Evolutionary conservation across 2,113 vertebrate genomes (phyloP).

Genomic region (Xyliphius kryptos): DNA sequence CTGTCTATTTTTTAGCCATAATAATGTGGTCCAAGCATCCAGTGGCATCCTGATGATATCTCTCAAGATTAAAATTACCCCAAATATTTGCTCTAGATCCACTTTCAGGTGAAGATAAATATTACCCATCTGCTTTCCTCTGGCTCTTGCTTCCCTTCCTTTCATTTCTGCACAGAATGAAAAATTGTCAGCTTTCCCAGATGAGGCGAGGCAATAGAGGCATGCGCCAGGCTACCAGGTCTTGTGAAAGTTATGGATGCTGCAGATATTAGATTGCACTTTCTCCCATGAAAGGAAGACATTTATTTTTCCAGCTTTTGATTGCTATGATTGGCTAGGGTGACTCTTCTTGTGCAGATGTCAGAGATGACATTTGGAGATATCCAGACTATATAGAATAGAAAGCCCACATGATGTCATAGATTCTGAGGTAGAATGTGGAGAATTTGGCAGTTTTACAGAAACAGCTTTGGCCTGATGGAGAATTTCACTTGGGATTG

Average conservation of each 20-base stretch:
- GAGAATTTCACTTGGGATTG: slow-evolving; percentile 48
- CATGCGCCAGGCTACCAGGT: slow-evolving; percentile 43
- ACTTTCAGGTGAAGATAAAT: slow-evolving; percentile 59
- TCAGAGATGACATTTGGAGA: too few relatives aligned
- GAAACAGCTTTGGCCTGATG: slow-evolving; percentile 49
- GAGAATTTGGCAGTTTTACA: slow-evolving; percentile 45
- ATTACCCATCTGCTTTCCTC: slow-evolving; percentile 54
- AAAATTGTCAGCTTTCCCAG: slow-evolving; percentile 56
- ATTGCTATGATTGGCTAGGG: too few relatives aligned
- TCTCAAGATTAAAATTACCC: slow-evolving; percentile 52
- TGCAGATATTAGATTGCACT: slow-evolving; percentile 56
- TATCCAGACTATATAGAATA: slow-evolving; percentile 44
- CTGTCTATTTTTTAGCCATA: too few relatives aligned
- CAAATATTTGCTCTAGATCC: slow-evolving; percentile 53
- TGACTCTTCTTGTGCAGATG: slow-evolving; percentile 51
- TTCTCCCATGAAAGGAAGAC: slow-evolving; percentile 42
- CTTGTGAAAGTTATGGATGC: slow-evolving; percentile 45
- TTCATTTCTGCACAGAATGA: slow-evolving; percentile 47
- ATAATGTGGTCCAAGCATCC: slow-evolving; percentile 31
- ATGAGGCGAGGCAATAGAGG: slow-evolving; percentile 53
- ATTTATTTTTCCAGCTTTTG: slow-evolving; percentile 53
- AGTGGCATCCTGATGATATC: too few relatives aligned
- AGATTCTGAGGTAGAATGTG: slow-evolving; percentile 50
- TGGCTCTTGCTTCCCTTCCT: slow-evolving; percentile 43
- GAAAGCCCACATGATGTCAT: slow-evolving; percentile 42